Evolutionary conservation across 2,888 invertebrate species (phyloP).

Genomic region (Papilio demoleus): DNA sequence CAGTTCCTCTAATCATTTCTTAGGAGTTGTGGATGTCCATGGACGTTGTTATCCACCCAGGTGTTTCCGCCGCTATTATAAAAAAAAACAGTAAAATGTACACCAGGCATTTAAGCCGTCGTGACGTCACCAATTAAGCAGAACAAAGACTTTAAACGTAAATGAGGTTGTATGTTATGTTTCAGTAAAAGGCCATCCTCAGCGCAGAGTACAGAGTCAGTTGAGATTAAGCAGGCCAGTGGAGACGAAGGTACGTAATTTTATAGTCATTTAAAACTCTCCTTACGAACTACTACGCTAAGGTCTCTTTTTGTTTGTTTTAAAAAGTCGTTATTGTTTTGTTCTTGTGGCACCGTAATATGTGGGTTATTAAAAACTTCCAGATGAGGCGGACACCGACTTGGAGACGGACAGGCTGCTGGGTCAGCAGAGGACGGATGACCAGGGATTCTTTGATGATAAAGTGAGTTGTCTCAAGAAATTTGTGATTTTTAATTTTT

Average conservation of each 20-base stretch:
- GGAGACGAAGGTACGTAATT: constrained; percentile 83
- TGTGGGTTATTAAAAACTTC: constrained; percentile 40
- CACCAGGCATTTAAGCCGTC: no score
- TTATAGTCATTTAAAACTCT: not conserved
- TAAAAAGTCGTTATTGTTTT: not conserved
- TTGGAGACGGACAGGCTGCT: constrained; percentile 98
- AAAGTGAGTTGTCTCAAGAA: constrained; percentile 83
- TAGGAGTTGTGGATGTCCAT: no score
- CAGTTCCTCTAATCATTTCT: no score
- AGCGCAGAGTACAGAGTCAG: constrained; percentile 84
- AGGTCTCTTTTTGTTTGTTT: not conserved
- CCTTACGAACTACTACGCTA: not conserved
- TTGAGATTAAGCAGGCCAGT: constrained; percentile 85
- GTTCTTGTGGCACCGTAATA: not conserved
- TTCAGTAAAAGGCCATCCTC: constrained; percentile 84
- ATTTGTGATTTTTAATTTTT: no score
- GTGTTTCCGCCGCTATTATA: no score
- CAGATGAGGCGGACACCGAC: constrained; percentile 97
- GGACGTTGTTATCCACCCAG: no score
- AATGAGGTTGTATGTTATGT: constrained; percentile 31
- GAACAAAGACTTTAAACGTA: no score
- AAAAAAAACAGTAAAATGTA: no score
- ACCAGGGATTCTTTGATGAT: constrained; percentile 95
- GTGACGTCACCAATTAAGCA: no score
- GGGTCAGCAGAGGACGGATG: constrained; percentile 97